Conservation (phyloP, 2,888 invertebrate species). For the Ypsolopha scabrella region DNA sequence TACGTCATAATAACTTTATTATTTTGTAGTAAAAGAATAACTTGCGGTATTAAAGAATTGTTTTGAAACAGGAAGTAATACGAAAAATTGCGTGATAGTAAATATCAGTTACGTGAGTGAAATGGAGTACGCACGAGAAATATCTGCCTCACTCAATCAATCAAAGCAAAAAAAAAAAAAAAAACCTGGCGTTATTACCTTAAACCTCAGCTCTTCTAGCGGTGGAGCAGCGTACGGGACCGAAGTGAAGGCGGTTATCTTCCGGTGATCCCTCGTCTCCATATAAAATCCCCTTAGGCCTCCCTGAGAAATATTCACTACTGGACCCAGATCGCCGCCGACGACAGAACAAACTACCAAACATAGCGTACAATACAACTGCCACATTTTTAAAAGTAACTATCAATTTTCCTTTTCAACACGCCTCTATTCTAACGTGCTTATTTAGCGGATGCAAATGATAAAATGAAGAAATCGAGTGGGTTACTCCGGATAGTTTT, state of each 20-base stretch:
- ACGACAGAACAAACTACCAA: conserved; percentile 7
- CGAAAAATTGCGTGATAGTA: neutral
- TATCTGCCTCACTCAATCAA: neutral
- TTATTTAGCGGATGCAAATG: neutral
- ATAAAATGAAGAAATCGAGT: neutral
- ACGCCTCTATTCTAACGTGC: neutral
- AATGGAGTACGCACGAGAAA: no score
- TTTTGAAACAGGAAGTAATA: neutral
- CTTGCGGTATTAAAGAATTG: no score
- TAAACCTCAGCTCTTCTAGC: conserved; percentile 71
- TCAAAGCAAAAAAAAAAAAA: neutral
- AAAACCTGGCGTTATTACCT: conserved; percentile 43
- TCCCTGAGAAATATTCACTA: conserved; percentile 54
- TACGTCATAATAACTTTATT: no score
- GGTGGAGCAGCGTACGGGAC: conserved; percentile 76
- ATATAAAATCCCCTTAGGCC: conserved; percentile 65
- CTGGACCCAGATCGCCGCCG: conserved; percentile 22
- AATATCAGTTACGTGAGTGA: neutral
- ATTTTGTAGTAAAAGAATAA: no score
- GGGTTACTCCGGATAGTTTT: neutral
- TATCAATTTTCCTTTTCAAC: neutral
- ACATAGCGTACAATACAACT: neutral
- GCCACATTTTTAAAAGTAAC: neutral
- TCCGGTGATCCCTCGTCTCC: conserved; percentile 65
- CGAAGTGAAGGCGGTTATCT: conserved; percentile 72